Evolutionary conservation across 2,888 invertebrate genomes (phyloP), one percentile per base, ranked within the genome.

Genomic region (Drosophila bunnanda): DNA sequence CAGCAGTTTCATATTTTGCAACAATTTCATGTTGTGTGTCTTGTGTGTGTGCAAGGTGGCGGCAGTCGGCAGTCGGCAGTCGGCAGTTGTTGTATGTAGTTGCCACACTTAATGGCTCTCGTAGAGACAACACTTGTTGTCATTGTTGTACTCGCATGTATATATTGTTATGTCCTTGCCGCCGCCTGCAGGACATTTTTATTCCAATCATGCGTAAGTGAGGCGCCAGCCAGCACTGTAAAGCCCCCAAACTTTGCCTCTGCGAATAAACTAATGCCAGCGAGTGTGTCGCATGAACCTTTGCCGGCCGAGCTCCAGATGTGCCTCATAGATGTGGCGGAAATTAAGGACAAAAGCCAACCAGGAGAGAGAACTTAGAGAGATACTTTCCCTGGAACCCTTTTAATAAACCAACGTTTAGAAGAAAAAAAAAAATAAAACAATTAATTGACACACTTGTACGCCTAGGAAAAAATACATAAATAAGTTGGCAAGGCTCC

Each of bases 151-250:
- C 36, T 56, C 56, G 54, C 60, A 36, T 72, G 44, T 38, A 64
- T 44, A 54, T 46, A 46, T 58, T 70, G 68, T 70, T 76, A 76
- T 76, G 67, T 69, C 50, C 70, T 68, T 69, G 68, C 55, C 57
- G 74, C 67, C 62, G 60, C 72, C 48, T 58, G 56, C 15, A 55
- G 58, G 68, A 65, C 52, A 70, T 75, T 81, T 76, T 71, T 78
- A 82, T 85, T 77, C 78, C 80, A 77, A 84, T 78, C 88, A 82
- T 75, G 85, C 78, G 62, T 78, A 75, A 75, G 75, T 74, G 70
- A 44, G 44, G 25, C 54, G 58, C 58, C 64, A 62, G 46, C 12
- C 46, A 15, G 53, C 58, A 25, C 60, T 39, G 60, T 67, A 74
- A 76, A 55, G 44, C 44, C 54, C 54, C 58, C 28, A 34, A 59